Evolutionary conservation across 2,888 invertebrate genomes (phyloP).

Genomic region (Chesias legatella): DNA sequence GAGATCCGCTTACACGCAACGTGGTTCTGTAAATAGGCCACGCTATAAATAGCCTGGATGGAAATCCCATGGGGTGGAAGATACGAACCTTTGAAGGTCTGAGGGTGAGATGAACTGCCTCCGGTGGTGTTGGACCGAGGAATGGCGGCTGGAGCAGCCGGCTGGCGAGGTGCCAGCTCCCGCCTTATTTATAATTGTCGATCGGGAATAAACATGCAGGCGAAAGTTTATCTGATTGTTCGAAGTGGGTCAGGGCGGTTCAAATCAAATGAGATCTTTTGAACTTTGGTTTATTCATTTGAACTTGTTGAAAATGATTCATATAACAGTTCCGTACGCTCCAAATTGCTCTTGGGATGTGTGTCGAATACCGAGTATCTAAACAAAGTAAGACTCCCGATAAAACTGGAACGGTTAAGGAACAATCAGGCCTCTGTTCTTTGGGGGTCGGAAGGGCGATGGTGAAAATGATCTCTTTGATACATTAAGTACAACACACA

Average conservation of each 20-base stretch:
- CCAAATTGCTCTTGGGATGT: neutral
- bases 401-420: neutral
- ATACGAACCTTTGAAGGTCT: conserved; percentile 11
- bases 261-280: neutral
- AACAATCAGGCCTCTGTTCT: too few species aligned
- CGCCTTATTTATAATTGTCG: conserved; percentile 39
- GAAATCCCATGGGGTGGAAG: neutral
- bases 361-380: neutral
- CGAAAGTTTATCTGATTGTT: conserved; percentile 22
- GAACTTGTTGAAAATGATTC: too few species aligned
- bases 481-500: too few species aligned
- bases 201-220: conserved; percentile 10
- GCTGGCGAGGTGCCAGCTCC: conserved; percentile 38
- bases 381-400: neutral
- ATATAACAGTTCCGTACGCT: too few species aligned
- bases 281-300: too few species aligned
- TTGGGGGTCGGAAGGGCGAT: too few species aligned
- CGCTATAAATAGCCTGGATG: conserved; percentile 4
- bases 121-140: conserved; percentile 25
- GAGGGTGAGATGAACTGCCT: conserved; percentile 14
- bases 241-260: conserved; percentile 12
- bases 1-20: conserved; percentile 14
- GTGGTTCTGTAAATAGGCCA: conserved; percentile 9
- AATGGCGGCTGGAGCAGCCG: conserved; percentile 27
- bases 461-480: too few species aligned